These are phyloP conservation scores for Columba janthina DNA, from an alignment of 2,113 vertebrate species.

Conservation along the genomic window DNA sequence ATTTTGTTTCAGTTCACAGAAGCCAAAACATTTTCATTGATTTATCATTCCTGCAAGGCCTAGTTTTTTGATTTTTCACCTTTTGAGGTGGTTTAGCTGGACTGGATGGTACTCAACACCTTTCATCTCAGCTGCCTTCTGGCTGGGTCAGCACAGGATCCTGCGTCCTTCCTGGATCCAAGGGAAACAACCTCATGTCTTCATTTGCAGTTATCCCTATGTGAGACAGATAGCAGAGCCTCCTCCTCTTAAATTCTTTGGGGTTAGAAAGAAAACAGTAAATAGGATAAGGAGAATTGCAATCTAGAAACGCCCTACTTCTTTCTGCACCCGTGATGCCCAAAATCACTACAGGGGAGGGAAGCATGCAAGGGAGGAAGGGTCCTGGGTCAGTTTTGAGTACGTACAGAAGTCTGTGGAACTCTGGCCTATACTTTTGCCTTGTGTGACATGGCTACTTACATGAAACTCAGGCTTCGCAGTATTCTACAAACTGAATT, in stretches of 20 bases:
- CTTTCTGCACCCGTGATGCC: accelerated
- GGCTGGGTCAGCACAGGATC: neutral
- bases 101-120: neutral
- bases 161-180: neutral
- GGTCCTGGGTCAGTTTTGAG: neutral
- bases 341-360: neutral
- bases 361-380: accelerated
- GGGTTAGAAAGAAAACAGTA: neutral
- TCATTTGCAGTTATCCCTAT: neutral
- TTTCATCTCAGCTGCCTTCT: neutral
- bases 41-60: neutral
- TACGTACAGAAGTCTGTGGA: neutral
- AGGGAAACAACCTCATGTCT: neutral
- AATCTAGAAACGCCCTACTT: neutral
- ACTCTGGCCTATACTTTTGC: neutral
- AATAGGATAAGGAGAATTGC: neutral
- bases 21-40: neutral
- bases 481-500: neutral
- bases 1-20: neutral
- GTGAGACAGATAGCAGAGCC: neutral
- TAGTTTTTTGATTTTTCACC: neutral
- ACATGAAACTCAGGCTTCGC: neutral
- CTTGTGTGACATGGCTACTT: neutral
- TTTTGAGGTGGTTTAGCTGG: neutral
- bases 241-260: neutral